A percentile compares a stretch with the other conserved stretches of the same genome.
These are phyloP conservation scores for Pseudachorutes palmiensis DNA, from an alignment of 1,140 invertebrate species.

Conservation along the genomic window DNA sequence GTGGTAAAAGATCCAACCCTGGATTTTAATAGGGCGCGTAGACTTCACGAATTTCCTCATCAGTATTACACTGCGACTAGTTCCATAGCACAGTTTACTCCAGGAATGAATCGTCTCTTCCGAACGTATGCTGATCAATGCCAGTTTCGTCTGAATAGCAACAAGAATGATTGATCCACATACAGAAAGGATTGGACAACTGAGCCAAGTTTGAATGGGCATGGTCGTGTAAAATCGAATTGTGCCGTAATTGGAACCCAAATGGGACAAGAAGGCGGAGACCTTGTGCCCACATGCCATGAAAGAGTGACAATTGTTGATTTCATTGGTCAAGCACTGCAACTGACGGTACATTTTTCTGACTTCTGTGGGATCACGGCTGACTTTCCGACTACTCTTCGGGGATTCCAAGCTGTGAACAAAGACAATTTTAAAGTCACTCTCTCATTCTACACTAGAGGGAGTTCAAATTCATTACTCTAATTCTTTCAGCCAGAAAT, in stretches of 20 bases:
- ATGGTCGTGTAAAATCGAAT: constrained; percentile 15
- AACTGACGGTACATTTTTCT: constrained; percentile 9
- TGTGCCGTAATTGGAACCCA: constrained; percentile 23
- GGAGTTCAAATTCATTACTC: no score
- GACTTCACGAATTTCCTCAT: constrained; percentile 2
- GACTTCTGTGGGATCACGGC: background rate
- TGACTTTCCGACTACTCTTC: no score
- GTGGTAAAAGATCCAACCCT: constrained; percentile 19
- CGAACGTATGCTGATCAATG: constrained; percentile 10
- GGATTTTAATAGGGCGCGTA: background rate
- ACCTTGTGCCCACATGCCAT: constrained; percentile 15
- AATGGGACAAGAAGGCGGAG: constrained; percentile 15
- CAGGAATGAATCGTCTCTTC: background rate
- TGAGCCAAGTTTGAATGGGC: constrained; percentile 20
- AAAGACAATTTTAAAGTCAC: no score
- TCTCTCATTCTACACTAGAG: no score
- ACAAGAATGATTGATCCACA: constrained; percentile 9
- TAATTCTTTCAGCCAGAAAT: constrained; percentile 18
- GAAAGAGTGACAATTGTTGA: constrained; percentile 8
- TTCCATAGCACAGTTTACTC: background rate
- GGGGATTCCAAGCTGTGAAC: no score
- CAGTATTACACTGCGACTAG: background rate
- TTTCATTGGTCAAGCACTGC: constrained; percentile 14
- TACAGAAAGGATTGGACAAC: constrained; percentile 18
- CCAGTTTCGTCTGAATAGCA: constrained; percentile 5